phyloP scores from a whole-genome alignment of 2,888 invertebrate genomes.

The Conus canariensis region DNA sequence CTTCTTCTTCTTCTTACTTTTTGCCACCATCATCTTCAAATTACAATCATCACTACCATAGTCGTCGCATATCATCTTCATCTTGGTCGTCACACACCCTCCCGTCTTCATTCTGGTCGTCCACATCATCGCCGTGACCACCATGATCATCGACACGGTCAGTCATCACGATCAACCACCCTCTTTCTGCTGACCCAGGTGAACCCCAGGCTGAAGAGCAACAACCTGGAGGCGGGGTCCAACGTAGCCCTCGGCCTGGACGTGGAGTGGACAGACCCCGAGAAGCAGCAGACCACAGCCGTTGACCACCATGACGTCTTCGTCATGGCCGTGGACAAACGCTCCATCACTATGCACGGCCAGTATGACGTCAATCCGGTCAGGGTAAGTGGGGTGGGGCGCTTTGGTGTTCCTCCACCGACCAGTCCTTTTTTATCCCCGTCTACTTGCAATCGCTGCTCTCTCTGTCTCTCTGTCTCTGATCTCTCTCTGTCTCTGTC shows the following conservation, averaged over 20 bases:
- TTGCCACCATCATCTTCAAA: background rate
- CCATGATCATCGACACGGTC: too few relatives aligned
- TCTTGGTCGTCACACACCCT: background rate
- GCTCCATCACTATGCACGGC: constrained; percentile 86
- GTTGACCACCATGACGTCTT: constrained; percentile 84
- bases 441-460: too few relatives aligned
- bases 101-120: background rate
- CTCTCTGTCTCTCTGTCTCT: too few relatives aligned
- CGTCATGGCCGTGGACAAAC: constrained; percentile 92
- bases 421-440: too few relatives aligned
- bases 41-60: too few relatives aligned
- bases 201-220: background rate
- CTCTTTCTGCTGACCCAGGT: background rate
- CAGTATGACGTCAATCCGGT: constrained; percentile 85
- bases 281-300: background rate
- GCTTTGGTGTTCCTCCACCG: too few relatives aligned
- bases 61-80: too few relatives aligned
- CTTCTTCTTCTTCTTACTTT: background rate
- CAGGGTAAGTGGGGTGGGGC: constrained; percentile 68
- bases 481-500: too few relatives aligned
- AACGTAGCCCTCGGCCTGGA: background rate
- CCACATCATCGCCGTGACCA: too few relatives aligned
- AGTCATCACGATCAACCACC: too few relatives aligned
- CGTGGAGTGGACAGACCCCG: constrained; percentile 8
- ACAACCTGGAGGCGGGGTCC: constrained; percentile 24